These are phyloP conservation scores for Magallana gigas DNA, from an alignment of 1,140 invertebrate species.

Conservation along the genomic window DNA sequence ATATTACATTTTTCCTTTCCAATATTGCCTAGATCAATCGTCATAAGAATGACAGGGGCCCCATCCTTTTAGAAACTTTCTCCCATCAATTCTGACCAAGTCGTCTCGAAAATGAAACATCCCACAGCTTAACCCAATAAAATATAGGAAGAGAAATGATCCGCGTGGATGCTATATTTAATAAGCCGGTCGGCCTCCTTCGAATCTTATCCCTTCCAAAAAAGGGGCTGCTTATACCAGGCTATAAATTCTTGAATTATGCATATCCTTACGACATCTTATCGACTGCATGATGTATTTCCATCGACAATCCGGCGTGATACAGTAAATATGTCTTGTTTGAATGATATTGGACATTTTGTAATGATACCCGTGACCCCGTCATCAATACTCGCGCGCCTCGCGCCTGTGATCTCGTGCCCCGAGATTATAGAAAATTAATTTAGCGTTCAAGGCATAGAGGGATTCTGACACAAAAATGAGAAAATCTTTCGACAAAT, in stretches of 20 bases:
- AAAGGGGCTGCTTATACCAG: constrained; percentile 9
- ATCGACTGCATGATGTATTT: constrained; percentile 35
- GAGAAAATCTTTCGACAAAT: constrained; percentile 40
- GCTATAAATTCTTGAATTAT: constrained; percentile 40
- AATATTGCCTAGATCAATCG: constrained; percentile 13
- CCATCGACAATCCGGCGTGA: constrained; percentile 28
- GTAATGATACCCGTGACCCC: constrained; percentile 36
- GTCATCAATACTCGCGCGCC: constrained; percentile 22
- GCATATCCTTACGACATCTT: constrained; percentile 18
- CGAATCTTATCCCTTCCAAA: background rate
- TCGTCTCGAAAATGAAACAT: constrained; percentile 30
- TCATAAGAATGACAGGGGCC: background rate
- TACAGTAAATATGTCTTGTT: constrained; percentile 34
- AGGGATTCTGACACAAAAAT: constrained; percentile 41
- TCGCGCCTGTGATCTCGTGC: constrained; percentile 11
- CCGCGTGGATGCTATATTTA: constrained; percentile 34
- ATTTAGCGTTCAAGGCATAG: constrained; percentile 40
- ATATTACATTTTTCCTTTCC: background rate
- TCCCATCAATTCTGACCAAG: constrained; percentile 17
- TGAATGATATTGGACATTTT: constrained; percentile 39
- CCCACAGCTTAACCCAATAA: background rate
- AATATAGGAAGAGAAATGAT: constrained; percentile 42
- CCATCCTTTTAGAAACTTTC: constrained; percentile 27
- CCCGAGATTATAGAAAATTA: constrained; percentile 47
- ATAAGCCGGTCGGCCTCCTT: constrained; percentile 19